Conservation (phyloP, 2,797 vertebrate genomes). For the Mus caroli region DNA sequence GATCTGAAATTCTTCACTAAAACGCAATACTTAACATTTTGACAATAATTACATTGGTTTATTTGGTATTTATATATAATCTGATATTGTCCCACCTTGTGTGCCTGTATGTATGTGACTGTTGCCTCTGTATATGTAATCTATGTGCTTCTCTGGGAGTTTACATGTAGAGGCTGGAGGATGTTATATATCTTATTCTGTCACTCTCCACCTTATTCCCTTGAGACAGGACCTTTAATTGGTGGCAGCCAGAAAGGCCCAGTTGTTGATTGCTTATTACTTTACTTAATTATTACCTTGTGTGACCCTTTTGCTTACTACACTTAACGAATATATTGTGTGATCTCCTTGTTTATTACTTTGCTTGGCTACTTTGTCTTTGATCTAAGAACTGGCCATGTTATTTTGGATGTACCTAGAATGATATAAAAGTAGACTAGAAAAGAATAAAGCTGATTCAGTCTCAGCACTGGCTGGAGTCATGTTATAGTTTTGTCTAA, state of each 20-base stretch:
- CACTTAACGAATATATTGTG: too few relatives aligned
- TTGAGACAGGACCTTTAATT: neutral
- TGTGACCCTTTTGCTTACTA: too few relatives aligned
- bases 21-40: conserved; percentile 5
- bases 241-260: neutral
- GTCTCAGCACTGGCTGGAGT: too few relatives aligned
- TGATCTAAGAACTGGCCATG: too few relatives aligned
- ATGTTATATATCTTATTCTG: neutral
- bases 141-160: neutral
- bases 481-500: too few relatives aligned
- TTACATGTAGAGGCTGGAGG: neutral
- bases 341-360: too few relatives aligned
- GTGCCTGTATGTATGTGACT: neutral
- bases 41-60: conserved; percentile 3
- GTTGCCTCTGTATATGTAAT: neutral
- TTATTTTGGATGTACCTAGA: too few relatives aligned
- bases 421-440: too few relatives aligned
- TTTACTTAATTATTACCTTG: too few relatives aligned
- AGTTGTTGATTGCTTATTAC: too few relatives aligned
- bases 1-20: conserved; percentile 28
- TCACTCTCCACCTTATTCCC: neutral
- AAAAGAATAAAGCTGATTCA: too few relatives aligned
- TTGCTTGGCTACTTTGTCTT: too few relatives aligned
- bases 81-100: neutral
- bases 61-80: neutral